Base-by-base conservation (phyloP, 2,113 vertebrate species). In the Oncorhynchus keta region DNA sequence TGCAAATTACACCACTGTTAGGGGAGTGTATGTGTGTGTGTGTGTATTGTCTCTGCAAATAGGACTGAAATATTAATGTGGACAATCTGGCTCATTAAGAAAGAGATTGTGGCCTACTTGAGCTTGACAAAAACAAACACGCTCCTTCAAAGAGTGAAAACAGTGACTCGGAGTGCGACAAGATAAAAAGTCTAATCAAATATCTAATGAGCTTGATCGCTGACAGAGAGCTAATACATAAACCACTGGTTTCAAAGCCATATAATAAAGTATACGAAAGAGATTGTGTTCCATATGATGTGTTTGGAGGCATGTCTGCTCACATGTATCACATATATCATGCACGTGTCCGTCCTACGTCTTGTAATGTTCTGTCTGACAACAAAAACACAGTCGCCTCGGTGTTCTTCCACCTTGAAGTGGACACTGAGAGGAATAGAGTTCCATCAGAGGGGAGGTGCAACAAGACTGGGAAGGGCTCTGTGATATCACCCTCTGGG, bases 381-480 rank as follows among this genome's bases (percentile, higher is more conserved):
- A 55, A n/a, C 79, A 57, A 45, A 9, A 62, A 70, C 28, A 67
- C 55, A 45, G 26, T 70, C 14, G 9, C 24, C 4, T 18, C 61
- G 7, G 45, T 72, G 76, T 76, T 45, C 57, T 78, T 78, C 70
- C 51, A 74, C 78, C 72, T 75, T 76, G 73, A 77, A 72, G 77
- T 71, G 74, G 76, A 80, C 72, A 72, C n/a, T 24, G 75, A 74
- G 80, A 84, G 68, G 67, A 7, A 45, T 6, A 22, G 73, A 39
- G 22, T 62, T 49, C 24, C 59, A 51, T 51, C 67, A 65, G 59
- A 26, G 68, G 30, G 72, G n/a, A 59, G 80, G 57, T 55, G 62
- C 30, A 68, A 55, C 16, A 32, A 75, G 75, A 61, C 79, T 8
- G 6, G 65, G 59, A 72, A 75, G 0, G 9, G 51, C n/a, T 45